phyloP scores from a whole-genome alignment of 2,888 invertebrate genomes.

The Cheilosia vernalis region DNA sequence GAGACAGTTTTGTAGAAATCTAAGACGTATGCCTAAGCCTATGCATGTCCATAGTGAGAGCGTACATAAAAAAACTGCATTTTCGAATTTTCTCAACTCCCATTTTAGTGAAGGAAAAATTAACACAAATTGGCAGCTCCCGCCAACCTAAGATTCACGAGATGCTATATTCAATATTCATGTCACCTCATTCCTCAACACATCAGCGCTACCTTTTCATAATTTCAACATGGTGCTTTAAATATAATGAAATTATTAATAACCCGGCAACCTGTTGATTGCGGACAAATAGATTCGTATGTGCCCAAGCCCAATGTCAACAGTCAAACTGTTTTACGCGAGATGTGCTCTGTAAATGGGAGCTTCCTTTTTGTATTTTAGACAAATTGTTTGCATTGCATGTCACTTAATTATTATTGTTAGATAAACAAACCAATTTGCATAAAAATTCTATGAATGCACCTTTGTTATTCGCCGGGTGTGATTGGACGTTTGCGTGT shows the following conservation, averaged over 20 bases:
- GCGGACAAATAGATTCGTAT: conserved; percentile 26
- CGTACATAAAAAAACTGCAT: background rate
- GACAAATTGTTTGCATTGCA: conserved; percentile 15
- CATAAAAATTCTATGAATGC: conserved; percentile 22
- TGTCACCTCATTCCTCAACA: background rate
- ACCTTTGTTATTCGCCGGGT: conserved; percentile 7
- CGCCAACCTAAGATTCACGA: background rate
- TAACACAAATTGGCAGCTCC: conserved; percentile 10
- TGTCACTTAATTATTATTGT: conserved; percentile 20
- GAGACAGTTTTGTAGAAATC: background rate
- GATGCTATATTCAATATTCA: background rate
- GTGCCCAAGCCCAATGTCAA: conserved; percentile 28
- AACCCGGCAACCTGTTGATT: conserved; percentile 47
- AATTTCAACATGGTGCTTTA: conserved; percentile 12
- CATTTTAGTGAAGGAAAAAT: too few species aligned
- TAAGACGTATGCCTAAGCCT: too few species aligned
- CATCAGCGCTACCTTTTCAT: conserved; percentile 8
- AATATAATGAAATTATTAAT: conserved; percentile 25
- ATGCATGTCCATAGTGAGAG: background rate
- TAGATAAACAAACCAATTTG: conserved; percentile 28
- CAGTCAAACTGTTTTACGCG: background rate
- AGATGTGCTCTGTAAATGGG: background rate
- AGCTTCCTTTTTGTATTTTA: background rate
- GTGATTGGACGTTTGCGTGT: background rate
- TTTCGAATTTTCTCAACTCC: too few species aligned